Conservation (phyloP, 1,140 invertebrate species). For the Globodera rostochiensis region DNA sequence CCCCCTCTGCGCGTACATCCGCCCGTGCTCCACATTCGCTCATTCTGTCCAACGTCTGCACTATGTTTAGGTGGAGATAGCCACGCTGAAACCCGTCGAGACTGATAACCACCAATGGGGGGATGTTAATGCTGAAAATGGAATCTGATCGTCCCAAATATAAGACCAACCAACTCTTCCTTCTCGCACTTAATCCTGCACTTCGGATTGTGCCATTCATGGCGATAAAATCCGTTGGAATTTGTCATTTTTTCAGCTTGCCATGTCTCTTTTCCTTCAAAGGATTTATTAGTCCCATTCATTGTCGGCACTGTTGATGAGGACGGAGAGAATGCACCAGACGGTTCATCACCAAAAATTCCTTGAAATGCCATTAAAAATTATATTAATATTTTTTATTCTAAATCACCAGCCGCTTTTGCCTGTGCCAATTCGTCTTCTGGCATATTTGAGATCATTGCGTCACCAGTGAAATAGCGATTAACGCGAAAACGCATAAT, state of each 20-base stretch:
- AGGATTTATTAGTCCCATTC: conserved; percentile 26
- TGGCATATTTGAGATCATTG: conserved; percentile 35
- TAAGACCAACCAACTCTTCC: conserved; percentile 36
- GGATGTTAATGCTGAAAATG: conserved; percentile 50
- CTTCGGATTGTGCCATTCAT: conserved; percentile 46
- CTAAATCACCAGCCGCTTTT: conserved; percentile 26
- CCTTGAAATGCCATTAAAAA: conserved; percentile 13
- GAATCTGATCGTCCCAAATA: not conserved
- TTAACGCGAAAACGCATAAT: conserved; percentile 34
- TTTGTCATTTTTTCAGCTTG: conserved; percentile 17
- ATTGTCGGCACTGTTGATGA: conserved; percentile 17
- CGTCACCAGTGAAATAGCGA: conserved; percentile 35
- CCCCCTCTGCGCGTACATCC: conserved; percentile 44
- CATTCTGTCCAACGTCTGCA: conserved; percentile 70
- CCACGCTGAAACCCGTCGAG: conserved; percentile 77
- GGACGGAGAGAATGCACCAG: conserved; percentile 8
- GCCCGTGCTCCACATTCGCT: conserved; percentile 70
- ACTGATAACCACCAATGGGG: conserved; percentile 65
- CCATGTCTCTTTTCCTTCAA: conserved; percentile 6
- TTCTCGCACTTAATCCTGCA: conserved; percentile 48
- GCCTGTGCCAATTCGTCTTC: conserved; percentile 40
- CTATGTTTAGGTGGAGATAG: conserved; percentile 72
- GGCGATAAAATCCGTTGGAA: conserved; percentile 34
- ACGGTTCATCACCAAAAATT: conserved; percentile 33
- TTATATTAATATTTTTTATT: conserved; percentile 18